These are phyloP conservation scores for Xanthorhoe spadicearia DNA, from an alignment of 2,888 invertebrate genomes.

Conservation along the genomic window DNA sequence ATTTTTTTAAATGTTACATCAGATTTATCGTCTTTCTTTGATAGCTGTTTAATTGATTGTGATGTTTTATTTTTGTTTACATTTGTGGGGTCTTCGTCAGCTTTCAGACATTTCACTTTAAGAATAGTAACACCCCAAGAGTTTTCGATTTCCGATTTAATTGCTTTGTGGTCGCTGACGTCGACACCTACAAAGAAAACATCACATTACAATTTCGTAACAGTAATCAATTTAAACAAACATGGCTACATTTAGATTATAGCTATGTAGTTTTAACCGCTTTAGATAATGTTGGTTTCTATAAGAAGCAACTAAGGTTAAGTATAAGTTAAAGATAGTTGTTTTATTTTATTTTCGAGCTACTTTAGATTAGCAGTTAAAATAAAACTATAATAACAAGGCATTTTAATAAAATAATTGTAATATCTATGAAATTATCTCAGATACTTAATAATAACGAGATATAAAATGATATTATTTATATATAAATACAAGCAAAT, in stretches of 20 bases:
- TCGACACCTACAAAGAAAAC: constrained; percentile 37
- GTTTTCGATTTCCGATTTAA: constrained; percentile 31
- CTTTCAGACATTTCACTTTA: constrained; percentile 29
- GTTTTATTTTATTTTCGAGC: neutral
- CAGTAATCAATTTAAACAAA: neutral
- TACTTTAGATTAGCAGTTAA: neutral
- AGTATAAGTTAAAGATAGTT: neutral
- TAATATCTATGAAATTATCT: too few species aligned
- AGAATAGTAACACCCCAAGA: constrained; percentile 34
- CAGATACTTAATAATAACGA: too few species aligned
- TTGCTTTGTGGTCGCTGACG: constrained; percentile 33
- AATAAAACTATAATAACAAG: too few species aligned
- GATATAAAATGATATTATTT: too few species aligned
- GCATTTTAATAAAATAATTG: too few species aligned
- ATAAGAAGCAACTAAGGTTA: neutral
- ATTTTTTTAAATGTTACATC: constrained; percentile 4
- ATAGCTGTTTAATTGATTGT: constrained; percentile 16
- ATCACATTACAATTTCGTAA: constrained; percentile 27
- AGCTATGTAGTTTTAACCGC: neutral
- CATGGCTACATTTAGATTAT: neutral
- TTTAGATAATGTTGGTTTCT: neutral
- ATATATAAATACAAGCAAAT: too few species aligned
- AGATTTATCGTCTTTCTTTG: constrained; percentile 13
- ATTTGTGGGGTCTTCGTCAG: constrained; percentile 18
- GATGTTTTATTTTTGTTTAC: constrained; percentile 19